Percentiles rank a stretch among this genome's conserved stretches.
Evolutionary conservation across 2,797 vertebrate species (phyloP).

Genomic region (Pseudochromis fuscus): DNA sequence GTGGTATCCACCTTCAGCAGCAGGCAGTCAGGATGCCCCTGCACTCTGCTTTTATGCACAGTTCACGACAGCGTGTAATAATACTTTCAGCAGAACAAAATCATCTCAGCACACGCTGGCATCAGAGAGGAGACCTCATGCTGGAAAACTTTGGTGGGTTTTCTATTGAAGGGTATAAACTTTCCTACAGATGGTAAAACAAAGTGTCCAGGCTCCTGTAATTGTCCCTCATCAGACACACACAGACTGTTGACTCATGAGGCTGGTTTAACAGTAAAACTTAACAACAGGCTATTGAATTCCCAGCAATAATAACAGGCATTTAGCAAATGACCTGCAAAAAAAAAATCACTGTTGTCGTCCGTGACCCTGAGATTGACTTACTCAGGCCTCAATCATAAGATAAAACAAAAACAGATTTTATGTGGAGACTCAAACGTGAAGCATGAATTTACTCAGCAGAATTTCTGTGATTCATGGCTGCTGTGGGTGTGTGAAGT

Average conservation of each 20-base stretch:
- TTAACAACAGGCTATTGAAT: constrained; percentile 75
- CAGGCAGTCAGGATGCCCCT: not conserved
- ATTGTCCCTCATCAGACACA: constrained; percentile 77
- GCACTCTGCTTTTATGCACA: constrained; percentile 14
- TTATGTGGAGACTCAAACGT: constrained; percentile 11
- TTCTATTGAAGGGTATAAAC: constrained; percentile 63
- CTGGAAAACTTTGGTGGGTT: constrained; percentile 71
- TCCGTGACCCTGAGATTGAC: constrained; percentile 17
- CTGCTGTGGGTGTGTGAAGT: constrained; percentile 30
- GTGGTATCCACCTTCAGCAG: not conserved
- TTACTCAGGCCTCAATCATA: not conserved
- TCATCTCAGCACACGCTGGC: constrained; percentile 31
- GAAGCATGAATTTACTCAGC: constrained; percentile 30
- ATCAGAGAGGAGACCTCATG: constrained; percentile 36
- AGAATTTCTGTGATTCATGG: constrained; percentile 44
- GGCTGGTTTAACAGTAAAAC: constrained; percentile 59
- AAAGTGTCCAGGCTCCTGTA: constrained; percentile 70
- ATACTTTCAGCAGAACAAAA: constrained; percentile 14
- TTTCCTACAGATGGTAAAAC: constrained; percentile 74
- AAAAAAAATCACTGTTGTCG: constrained; percentile 51
- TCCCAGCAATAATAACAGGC: constrained; percentile 68
- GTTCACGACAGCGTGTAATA: constrained; percentile 5
- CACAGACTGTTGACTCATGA: constrained; percentile 65
- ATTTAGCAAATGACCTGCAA: constrained; percentile 67
- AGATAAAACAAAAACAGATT: not conserved